These are phyloP conservation scores for Rhopalosiphum nymphaeae DNA, from an alignment of 2,888 invertebrate species.

Conservation along the genomic window DNA sequence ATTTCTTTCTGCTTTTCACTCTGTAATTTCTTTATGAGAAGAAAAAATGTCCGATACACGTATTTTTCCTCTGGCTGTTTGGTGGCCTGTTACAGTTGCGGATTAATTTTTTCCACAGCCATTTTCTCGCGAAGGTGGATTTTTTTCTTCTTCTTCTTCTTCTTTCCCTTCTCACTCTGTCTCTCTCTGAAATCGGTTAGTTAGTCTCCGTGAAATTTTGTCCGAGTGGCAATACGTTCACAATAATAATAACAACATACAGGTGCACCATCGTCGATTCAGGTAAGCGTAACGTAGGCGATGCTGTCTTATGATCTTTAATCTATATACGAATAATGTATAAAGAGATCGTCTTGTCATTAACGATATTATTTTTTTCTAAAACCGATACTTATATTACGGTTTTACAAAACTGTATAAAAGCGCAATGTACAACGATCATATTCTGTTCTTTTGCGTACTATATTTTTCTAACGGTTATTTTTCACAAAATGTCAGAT, in stretches of 20 bases:
- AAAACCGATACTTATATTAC: no score
- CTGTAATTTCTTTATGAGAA: neutral
- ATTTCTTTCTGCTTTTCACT: conserved; percentile 7
- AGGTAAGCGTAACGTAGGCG: neutral
- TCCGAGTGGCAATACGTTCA: neutral
- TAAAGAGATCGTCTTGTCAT: neutral
- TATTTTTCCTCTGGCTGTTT: conserved; percentile 7
- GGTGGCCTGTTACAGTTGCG: neutral
- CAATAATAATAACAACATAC: neutral
- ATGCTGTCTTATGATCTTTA: neutral
- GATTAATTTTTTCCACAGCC: neutral
- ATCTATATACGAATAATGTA: neutral
- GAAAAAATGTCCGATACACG: neutral
- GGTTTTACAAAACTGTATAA: no score
- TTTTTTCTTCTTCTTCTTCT: neutral
- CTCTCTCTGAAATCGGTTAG: neutral
- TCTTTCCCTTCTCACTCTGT: neutral
- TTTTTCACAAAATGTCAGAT: no score
- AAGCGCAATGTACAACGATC: no score
- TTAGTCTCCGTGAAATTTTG: neutral
- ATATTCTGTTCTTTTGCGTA: no score
- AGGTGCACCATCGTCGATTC: neutral
- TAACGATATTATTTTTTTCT: no score
- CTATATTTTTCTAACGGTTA: no score
- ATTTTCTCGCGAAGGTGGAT: neutral